Base-by-base conservation (phyloP, 2,888 invertebrate genomes). In the Pammene aurita region DNA sequence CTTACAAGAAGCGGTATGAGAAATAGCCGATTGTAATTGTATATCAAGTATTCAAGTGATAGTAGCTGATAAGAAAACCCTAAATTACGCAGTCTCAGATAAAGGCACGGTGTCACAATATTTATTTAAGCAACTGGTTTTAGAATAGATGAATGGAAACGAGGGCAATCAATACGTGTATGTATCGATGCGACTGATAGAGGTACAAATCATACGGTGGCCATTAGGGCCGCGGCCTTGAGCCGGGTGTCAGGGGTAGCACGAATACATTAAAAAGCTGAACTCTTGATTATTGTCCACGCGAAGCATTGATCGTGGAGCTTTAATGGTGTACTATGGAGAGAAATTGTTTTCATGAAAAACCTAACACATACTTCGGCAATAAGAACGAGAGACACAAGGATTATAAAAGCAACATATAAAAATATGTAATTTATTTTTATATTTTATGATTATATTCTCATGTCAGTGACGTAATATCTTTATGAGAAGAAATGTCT, bases 131-230 rank as follows among this genome's bases (percentile, higher is more conserved):
- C 60, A 65, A 69, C 64, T 50, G 56, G 61, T 42, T 60, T 64
- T 46, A 54, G 65, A 60, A 60, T 65, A 41, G 16, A 60, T 69
- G 73, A 75, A 77, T 77, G 74, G 73, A 75, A 84, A 79, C 72
- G 78, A 78, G 82, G 84, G 75, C 83, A 78, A 84, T 85, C 84
- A 76, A 84, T 85, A 79, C 34, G 54, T 54, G 7, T 54, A 54
- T 56, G 62, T 62, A 73, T 73, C 68, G 71, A 74, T 73, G 66
- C 68, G 63, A 63, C 46, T 68, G 72, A 74, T 66, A 72, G 73
- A 65, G 72, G 70, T 70, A 73, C 70, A 72, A 71, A 73, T 72
- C 71, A 69, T 73, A 71, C 62, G 61, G 57, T 75, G 74, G 77
- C 79, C 78, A 75, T 78, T 76, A 76, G 68, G 75, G 78, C 73